Base-by-base conservation (phyloP, 2,113 vertebrate species). In the Felis catus region DNA sequence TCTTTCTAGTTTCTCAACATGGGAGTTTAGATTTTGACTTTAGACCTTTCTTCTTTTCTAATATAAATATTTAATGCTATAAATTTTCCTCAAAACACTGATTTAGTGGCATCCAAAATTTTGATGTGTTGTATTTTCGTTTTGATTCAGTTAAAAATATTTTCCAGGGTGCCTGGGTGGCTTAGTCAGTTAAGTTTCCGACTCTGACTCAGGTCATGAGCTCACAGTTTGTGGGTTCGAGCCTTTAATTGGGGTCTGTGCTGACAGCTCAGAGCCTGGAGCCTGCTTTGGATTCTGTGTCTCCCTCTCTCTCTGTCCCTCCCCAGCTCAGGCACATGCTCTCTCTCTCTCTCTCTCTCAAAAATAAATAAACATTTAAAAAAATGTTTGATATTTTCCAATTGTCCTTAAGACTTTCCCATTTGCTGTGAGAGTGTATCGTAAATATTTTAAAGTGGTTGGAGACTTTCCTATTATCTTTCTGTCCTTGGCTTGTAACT, bases 111-210 rank as follows among this genome's bases (percentile, higher is more conserved):
- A 85, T 51, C 33, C 48, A 83, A 79, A 70, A 58, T 78, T 84
- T 78, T 45, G 21, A n/a, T n/a, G 78, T 36, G 36, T 48, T 96
- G 27, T 76, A 53, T 79, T 86, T 92, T 73, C 55, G 88, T 66
- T 63, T 85, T 58, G 31, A 45, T 71, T 70, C 4, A 53, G 91
- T 92, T 81, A 18, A 92, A 92, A 82, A 88, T 88, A 63, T 88
- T 80, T 92, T 48, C 83, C 36, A 58, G 19, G 55, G 55, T 7
- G 55, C 55, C 55, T 7, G 18, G 55, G 55, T 58, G 55, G 55
- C 55, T 58, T 18, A 58, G 55, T 19, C 55, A 7, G 55, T 58
- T 58, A 58, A 58, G 19, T 18, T 7, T 58, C 55, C 1, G 18
- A 19, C 55, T 58, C 19, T 6, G 18, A 6, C 55, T 58, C 55